phyloP scores from a whole-genome alignment of 2,113 vertebrate genomes.

The Aix galericulata region DNA sequence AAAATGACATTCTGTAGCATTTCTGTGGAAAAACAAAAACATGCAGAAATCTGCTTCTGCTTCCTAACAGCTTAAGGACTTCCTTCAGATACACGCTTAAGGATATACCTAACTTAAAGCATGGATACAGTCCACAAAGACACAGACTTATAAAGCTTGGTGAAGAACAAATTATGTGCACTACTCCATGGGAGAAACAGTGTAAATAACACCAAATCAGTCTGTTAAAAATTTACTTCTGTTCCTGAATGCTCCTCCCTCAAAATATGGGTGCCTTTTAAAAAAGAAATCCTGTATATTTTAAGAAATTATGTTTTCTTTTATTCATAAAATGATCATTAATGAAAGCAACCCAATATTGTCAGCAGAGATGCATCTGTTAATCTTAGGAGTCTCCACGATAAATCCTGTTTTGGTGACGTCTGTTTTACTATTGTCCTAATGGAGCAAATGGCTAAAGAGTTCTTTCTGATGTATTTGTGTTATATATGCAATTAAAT shows the following conservation, averaged over 20 bases:
- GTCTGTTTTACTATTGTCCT: slow-evolving; percentile 75
- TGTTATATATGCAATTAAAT: slow-evolving; percentile 80
- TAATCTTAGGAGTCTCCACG: slow-evolving; percentile 52
- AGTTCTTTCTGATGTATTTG: slow-evolving; percentile 75
- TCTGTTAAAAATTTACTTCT: neutral
- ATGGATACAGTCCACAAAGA: neutral
- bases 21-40: neutral
- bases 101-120: neutral
- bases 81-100: neutral
- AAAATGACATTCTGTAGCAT: neutral
- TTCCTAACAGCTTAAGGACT: neutral
- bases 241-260: neutral
- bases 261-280: neutral
- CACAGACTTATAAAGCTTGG: neutral
- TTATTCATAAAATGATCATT: slow-evolving; percentile 63
- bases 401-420: slow-evolving; percentile 63
- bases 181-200: neutral
- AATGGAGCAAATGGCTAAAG: slow-evolving; percentile 69
- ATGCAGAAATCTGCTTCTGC: neutral
- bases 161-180: neutral
- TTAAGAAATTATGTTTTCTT: slow-evolving; percentile 58
- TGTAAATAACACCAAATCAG: neutral
- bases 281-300: slow-evolving; percentile 27
- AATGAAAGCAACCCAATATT: slow-evolving; percentile 60
- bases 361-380: slow-evolving; percentile 69